Conservation (phyloP, 2,797 vertebrate genomes). For the Anniella stebbinsi region DNA sequence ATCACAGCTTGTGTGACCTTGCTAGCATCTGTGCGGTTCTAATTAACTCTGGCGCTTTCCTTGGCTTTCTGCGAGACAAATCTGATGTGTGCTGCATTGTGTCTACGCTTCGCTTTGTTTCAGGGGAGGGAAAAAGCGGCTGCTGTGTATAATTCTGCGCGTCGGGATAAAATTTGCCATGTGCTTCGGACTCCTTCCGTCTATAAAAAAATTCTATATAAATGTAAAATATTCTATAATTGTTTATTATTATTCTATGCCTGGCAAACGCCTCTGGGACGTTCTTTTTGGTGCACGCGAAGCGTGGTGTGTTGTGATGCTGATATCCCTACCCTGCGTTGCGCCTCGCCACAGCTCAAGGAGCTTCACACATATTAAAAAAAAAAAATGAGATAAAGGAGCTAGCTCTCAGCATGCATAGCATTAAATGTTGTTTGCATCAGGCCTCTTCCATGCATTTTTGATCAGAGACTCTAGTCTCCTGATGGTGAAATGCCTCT, state of each 20-base stretch:
- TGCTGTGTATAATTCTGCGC: not conserved
- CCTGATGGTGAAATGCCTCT: not conserved
- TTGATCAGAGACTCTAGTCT: not conserved
- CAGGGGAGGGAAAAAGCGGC: not conserved
- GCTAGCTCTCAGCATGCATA: constrained; percentile 22
- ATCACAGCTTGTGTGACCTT: not conserved
- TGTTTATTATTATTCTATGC: constrained; percentile 36
- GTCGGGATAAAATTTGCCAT: constrained; percentile 3
- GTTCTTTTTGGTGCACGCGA: not conserved
- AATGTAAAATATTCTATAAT: constrained; percentile 36
- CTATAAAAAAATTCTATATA: constrained; percentile 26
- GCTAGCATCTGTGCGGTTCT: constrained; percentile 25
- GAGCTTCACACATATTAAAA: constrained; percentile 27
- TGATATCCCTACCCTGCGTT: not conserved
- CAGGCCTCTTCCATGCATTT: not conserved
- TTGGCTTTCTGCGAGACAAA: not conserved
- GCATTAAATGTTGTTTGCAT: constrained; percentile 9
- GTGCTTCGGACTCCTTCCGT: not conserved
- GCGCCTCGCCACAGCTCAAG: constrained; percentile 9
- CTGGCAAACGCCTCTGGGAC: constrained; percentile 7
- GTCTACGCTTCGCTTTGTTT: not conserved
- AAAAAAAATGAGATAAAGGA: constrained; percentile 30
- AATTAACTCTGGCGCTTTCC: constrained; percentile 26
- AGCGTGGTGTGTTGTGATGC: not conserved
- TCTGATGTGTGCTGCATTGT: constrained; percentile 8